A percentile compares a stretch with the other conserved stretches of the same genome.
These are phyloP conservation scores for Falco rusticolus DNA, from an alignment of 2,797 vertebrate genomes.

Conservation along the genomic window DNA sequence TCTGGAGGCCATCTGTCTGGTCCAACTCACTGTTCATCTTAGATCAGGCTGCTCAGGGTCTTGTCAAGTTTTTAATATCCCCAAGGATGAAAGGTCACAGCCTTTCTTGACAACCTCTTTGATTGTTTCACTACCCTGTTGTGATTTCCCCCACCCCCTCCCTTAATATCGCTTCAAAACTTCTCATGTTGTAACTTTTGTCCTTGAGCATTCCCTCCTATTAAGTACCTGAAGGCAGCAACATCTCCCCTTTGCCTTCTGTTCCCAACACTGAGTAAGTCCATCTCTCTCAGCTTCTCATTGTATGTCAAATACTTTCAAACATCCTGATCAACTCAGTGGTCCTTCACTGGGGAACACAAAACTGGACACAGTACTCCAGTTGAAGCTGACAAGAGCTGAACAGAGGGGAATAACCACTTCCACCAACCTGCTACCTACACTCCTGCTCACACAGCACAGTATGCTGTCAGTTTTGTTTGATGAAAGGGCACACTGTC, in stretches of 20 bases:
- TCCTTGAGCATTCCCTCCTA: neutral
- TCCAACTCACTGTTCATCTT: neutral
- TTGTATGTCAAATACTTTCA: neutral
- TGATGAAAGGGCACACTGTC: neutral
- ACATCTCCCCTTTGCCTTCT: neutral
- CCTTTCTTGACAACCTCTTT: neutral
- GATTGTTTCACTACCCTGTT: neutral
- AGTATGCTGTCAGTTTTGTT: neutral
- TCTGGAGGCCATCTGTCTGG: neutral
- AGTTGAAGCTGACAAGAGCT: neutral
- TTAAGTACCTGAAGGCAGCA: neutral
- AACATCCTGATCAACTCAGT: neutral
- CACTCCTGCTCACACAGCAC: neutral
- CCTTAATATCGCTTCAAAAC: neutral
- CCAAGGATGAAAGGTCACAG: neutral
- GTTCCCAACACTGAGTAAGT: neutral
- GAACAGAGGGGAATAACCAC: neutral
- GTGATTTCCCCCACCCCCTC: neutral
- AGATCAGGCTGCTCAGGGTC: neutral
- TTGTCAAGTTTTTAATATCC: neutral
- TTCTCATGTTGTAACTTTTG: neutral
- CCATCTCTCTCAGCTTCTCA: neutral
- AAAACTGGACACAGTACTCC: neutral
- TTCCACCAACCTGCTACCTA: neutral
- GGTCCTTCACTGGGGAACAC: neutral